These are phyloP conservation scores for Rutilus rutilus DNA, from an alignment of 2,113 vertebrate genomes.

Conservation along the genomic window DNA sequence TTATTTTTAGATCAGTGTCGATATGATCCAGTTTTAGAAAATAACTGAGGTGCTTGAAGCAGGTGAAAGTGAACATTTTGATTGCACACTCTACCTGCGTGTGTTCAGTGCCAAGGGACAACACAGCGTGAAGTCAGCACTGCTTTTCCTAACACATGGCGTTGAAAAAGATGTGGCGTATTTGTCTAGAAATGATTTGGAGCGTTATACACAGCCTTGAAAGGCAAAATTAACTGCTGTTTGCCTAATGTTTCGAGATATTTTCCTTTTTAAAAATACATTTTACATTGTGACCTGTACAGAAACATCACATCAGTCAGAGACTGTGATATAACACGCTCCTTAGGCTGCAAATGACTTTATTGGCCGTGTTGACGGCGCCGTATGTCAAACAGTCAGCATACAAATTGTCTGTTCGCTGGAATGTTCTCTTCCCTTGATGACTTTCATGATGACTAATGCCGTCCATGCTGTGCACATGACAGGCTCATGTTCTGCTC, in stretches of 20 bases:
- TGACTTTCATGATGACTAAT: constrained; percentile 17
- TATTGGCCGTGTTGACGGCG: background rate
- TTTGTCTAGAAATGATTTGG: background rate
- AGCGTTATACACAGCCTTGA: background rate
- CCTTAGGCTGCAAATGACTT: constrained; percentile 29
- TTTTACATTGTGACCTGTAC: background rate
- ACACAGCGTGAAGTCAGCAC: background rate
- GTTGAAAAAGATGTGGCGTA: background rate
- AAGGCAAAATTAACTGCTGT: background rate
- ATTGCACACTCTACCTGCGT: background rate
- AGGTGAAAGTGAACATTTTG: constrained; percentile 8
- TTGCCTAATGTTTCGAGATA: background rate
- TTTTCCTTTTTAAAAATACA: background rate
- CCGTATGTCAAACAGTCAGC: constrained; percentile 28
- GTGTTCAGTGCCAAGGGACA: background rate
- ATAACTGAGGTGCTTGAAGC: background rate
- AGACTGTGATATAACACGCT: constrained; percentile 31
- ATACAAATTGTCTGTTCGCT: constrained; percentile 1
- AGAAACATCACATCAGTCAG: constrained; percentile 35
- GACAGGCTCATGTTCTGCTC: constrained; percentile 24
- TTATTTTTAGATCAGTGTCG: constrained; percentile 21
- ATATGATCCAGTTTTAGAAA: background rate
- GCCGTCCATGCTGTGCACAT: background rate
- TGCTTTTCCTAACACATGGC: constrained; percentile 9
- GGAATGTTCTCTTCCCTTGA: constrained; percentile 12